Base-by-base conservation (phyloP, 2,113 vertebrate species). In the Numida meleagris region DNA sequence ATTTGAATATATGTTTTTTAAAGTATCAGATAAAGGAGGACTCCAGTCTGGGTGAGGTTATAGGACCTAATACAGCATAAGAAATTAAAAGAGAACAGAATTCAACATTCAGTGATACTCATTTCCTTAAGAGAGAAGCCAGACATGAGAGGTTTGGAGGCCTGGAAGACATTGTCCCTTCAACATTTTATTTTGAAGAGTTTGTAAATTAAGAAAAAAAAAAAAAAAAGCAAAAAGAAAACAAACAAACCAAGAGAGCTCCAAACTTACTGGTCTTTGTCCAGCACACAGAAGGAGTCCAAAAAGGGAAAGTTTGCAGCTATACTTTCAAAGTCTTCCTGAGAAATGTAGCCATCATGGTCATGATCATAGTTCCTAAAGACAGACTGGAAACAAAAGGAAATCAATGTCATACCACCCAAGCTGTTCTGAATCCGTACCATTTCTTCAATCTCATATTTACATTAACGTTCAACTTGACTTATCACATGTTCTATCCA, bases 291-390 rank as follows among this genome's bases (percentile, higher is more conserved):
- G 97, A 99, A 99, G 24, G 99, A 99, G 93, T 99, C 99, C 96
- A 99, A 96, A 95, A 99, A 99, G 27, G 99, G 99, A 87, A 99
- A 99, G 96, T 99, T 99, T 72, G 99, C 99, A 75, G 99, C 98
- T 53, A 99, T 99, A 95, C 98, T 99, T 97, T 99, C 98, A 75
- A 99, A 99, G 96, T 99, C 99, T 96, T 99, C 99, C 96, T 99
- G 99, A 89, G 99, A 99, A 94, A 99, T 99, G 92, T 99, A 99
- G 15, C 99, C 99, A 71, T 99, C 99, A 0, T 98, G 99, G 95
- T 99, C 99, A 14, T 99, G 98, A 88, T 99, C 99, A 3, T 99
- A 99, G 96, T 99, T 99, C 94, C 99, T 99, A 95, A 99, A 99
- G 77, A 99, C 99, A 96, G 99, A 99, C 99, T 99, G 89, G 51